A percentile compares a stretch with the other conserved stretches of the same genome.
These are phyloP conservation scores for Lasiurus borealis DNA, from an alignment of 2,113 vertebrate species.

Conservation along the genomic window DNA sequence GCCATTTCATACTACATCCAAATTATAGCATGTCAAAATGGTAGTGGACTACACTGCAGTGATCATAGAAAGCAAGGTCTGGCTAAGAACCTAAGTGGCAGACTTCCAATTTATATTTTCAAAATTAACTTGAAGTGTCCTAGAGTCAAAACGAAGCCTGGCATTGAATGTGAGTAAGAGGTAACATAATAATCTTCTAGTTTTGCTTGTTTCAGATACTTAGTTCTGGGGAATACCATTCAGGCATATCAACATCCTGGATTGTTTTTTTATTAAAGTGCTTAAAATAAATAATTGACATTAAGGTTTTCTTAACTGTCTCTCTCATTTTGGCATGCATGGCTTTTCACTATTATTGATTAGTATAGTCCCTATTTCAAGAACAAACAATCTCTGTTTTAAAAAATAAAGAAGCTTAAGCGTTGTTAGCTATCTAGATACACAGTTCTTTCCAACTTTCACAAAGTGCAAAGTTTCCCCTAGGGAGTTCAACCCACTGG, in stretches of 20 bases:
- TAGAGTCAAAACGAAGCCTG: conserved; percentile 18
- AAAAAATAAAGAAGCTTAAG: not conserved
- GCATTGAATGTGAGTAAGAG: not conserved
- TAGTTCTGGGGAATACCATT: not conserved
- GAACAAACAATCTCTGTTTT: conserved; percentile 38
- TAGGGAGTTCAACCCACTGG: too few species aligned
- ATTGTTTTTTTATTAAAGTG: not conserved
- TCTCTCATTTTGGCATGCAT: not conserved
- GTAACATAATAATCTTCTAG: conserved; percentile 10
- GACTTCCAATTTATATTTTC: conserved; percentile 38
- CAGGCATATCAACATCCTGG: not conserved
- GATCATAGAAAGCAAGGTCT: conserved; percentile 28
- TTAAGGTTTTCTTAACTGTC: conserved; percentile 4
- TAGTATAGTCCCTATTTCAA: not conserved
- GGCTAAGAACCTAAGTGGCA: conserved; percentile 24
- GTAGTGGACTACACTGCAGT: not conserved
- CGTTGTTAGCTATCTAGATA: not conserved
- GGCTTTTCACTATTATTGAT: conserved; percentile 7
- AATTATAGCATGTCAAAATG: conserved; percentile 21
- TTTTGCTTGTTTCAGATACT: conserved; percentile 43
- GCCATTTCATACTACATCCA: not conserved
- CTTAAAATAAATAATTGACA: not conserved
- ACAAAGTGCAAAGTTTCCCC: not conserved
- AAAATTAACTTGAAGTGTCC: conserved; percentile 49
- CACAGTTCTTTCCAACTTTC: not conserved